Base-by-base conservation (phyloP, 2,113 vertebrate genomes). In the Benitochromis conjunctus region DNA sequence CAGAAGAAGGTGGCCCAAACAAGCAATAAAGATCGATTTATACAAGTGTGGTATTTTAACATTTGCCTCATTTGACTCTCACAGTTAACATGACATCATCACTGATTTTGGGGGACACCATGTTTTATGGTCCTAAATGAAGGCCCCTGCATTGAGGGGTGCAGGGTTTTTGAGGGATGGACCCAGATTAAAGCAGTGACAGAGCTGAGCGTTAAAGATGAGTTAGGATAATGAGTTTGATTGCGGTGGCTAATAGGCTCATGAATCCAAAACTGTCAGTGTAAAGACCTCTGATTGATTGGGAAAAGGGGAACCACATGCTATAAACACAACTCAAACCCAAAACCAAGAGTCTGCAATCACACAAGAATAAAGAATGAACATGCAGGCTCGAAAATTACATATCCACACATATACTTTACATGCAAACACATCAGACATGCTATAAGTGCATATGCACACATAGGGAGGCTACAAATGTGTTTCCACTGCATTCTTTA, bases 51-150 rank as follows among this genome's bases (percentile, higher is more conserved):
- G 16, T 76, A 53, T 81, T 83, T 86, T 19, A 82, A 58, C 41
- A 24, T 56, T 74, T 81, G 24, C 60, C 62, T 89, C 56, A 69
- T 60, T 71, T 21, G 7, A 1, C 24, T 78, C 10, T 83, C 58
- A 46, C 38, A 58, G 26, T 88, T 92, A 62, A 83, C 85, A 85
- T 88, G 82, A 86, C 64, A 41, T 86, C 82, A 87, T 29, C 5
- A 11, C 13, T 79, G 46, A 76, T 55, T 91, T 64, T 3, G 78
- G 62, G 77, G 51, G 36, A 79, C 54, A 82, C 71, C 60, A 64
- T 62, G 81, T 80, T 86, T 88, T 87, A 86, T 79, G 48, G 51
- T 80, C 55, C 55, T 29, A 26, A 55, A 84, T 7, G 55, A 46
- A 83, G 34, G 53, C 38, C 31, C n/a, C 29, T 60, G 26, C 58